Conservation (phyloP, 2,888 invertebrate species). For the Leucophora obtusa region DNA sequence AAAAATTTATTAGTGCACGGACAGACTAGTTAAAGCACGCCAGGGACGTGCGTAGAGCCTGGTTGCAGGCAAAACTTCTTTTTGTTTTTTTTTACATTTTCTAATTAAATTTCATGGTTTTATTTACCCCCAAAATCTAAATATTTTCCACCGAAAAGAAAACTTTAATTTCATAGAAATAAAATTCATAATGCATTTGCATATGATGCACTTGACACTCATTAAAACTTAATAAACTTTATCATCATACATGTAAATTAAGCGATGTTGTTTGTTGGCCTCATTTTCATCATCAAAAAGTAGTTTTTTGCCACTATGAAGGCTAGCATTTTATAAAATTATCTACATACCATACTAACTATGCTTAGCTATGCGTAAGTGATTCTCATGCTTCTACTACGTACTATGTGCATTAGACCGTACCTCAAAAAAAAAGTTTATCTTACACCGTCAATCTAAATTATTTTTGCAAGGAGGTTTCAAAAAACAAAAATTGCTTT, state of each 20-base stretch:
- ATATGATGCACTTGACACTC: slow-evolving; percentile 57
- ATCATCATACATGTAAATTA: slow-evolving; percentile 34
- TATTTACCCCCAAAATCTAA: slow-evolving; percentile 13
- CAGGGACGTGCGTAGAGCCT: no score
- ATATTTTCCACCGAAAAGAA: no score
- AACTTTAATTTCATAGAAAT: slow-evolving; percentile 2
- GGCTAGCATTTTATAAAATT: slow-evolving; percentile 21
- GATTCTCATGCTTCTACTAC: background rate
- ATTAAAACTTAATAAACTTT: slow-evolving; percentile 60
- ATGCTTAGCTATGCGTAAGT: background rate
- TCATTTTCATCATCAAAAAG: slow-evolving; percentile 25
- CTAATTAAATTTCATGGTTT: slow-evolving; percentile 19
- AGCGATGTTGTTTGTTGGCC: slow-evolving; percentile 11
- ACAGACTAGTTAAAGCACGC: no score
- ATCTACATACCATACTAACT: slow-evolving; percentile 22
- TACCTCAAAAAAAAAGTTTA: no score
- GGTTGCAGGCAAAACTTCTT: no score
- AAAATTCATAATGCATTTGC: slow-evolving; percentile 13
- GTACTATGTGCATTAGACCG: no score
- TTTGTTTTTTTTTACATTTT: no score
- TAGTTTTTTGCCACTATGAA: background rate
- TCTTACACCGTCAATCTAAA: no score
- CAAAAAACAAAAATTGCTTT: no score
- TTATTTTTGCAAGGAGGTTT: no score
- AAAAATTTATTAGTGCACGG: no score